Evolutionary conservation across 2,888 invertebrate genomes (phyloP).

Genomic region (Pasiphila rectangulata): DNA sequence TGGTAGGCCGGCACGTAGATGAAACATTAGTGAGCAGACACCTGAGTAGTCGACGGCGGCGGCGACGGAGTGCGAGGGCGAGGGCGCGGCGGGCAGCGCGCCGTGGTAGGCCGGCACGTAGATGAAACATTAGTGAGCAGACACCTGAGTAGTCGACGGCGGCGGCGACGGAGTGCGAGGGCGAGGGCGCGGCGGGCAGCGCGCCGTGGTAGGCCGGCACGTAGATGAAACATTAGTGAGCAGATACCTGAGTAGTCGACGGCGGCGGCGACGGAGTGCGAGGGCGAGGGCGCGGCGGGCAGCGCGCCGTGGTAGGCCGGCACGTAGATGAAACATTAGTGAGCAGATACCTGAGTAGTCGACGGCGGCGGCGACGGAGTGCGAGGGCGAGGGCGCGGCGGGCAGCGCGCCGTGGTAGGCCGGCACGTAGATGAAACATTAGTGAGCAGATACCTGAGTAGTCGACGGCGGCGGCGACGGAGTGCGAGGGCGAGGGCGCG

Average conservation of each 20-base stretch:
- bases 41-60: conserved; percentile 32
- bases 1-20: conserved; percentile 51
- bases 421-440: conserved; percentile 26
- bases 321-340: conserved; percentile 11
- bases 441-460: conserved; percentile 20
- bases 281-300: conserved; percentile 48
- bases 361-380: conserved; percentile 33
- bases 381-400: conserved; percentile 44
- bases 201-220: conserved; percentile 44
- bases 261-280: conserved; percentile 33
- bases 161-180: conserved; percentile 35
- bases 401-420: conserved; percentile 49
- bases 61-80: conserved; percentile 37
- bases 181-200: conserved; percentile 51
- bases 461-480: conserved; percentile 33
- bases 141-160: conserved; percentile 29
- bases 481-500: conserved; percentile 41
- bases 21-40: neutral
- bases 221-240: neutral
- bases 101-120: conserved; percentile 41
- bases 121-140: neutral
- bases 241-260: conserved; percentile 28
- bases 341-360: conserved; percentile 25
- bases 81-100: conserved; percentile 51
- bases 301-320: conserved; percentile 47